These are phyloP conservation scores for Brachyrhaphis roseni DNA, from an alignment of 2,797 vertebrate species.

Conservation along the genomic window DNA sequence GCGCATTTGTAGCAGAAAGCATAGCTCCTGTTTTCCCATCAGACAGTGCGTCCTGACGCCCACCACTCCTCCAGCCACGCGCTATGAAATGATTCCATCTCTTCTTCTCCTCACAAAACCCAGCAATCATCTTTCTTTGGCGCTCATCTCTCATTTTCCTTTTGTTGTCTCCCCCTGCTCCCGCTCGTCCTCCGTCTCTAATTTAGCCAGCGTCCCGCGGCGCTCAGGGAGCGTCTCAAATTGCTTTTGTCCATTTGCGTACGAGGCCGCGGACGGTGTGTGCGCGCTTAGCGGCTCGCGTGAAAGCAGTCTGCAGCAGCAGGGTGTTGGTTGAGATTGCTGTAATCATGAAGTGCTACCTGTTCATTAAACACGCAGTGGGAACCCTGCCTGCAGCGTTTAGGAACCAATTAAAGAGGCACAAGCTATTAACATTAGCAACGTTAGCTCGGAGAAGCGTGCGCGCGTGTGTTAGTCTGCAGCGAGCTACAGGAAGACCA, in stretches of 20 bases:
- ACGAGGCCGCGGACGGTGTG: conserved; percentile 39
- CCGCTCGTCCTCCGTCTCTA: conserved; percentile 85
- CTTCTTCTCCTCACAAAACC: conserved; percentile 80
- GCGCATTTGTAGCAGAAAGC: no score
- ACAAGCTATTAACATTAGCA: conserved; percentile 95
- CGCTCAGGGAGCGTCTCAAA: conserved; percentile 68
- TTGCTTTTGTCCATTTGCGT: conserved; percentile 77
- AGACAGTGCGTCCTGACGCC: conserved; percentile 24
- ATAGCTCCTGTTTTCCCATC: not conserved
- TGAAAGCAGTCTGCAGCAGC: conserved; percentile 57
- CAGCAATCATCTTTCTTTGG: conserved; percentile 66
- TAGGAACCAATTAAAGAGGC: conserved; percentile 99
- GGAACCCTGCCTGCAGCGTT: conserved; percentile 91
- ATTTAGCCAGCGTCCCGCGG: conserved; percentile 91
- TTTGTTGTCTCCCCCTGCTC: conserved; percentile 88
- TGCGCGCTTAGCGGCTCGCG: conserved; percentile 19
- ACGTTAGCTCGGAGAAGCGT: conserved; percentile 59
- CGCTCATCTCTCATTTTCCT: conserved; percentile 88
- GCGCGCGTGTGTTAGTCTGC: conserved; percentile 6
- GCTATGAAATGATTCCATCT: conserved; percentile 59
- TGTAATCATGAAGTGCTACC: conserved; percentile 99
- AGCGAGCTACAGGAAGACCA: conserved; percentile 58
- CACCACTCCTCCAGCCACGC: conserved; percentile 33
- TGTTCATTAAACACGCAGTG: conserved; percentile 99
- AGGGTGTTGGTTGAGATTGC: conserved; percentile 92